phyloP scores from a whole-genome alignment of 2,113 vertebrate species.

The Gasterosteus aculeatus region DNA sequence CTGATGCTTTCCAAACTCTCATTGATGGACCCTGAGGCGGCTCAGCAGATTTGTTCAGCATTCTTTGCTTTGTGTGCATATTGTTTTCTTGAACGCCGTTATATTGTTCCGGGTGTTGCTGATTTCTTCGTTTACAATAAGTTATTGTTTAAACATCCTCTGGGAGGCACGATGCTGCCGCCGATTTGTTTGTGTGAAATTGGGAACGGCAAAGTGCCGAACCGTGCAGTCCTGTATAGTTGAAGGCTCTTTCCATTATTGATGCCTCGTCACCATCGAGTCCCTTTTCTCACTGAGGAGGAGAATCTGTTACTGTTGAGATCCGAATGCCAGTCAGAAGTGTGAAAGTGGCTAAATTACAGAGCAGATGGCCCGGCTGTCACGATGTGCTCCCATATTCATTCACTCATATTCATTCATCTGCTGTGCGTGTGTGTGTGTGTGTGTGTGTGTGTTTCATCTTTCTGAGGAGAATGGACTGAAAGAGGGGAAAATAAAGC shows the following conservation, averaged over 20 bases:
- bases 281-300: background rate
- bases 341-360: conserved; percentile 59
- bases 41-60: background rate
- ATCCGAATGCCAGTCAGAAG: conserved; percentile 51
- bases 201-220: background rate
- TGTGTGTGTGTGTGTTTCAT: background rate
- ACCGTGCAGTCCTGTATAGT: background rate
- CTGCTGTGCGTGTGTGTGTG: background rate
- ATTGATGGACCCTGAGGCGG: background rate
- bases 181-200: conserved; percentile 13
- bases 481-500: background rate
- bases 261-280: background rate
- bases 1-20: conserved; percentile 1
- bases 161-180: background rate
- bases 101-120: background rate
- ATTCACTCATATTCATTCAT: conserved; percentile 63
- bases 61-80: background rate
- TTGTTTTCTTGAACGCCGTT: background rate
- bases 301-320: conserved; percentile 43
- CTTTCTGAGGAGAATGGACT: background rate
- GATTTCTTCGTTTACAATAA: background rate
- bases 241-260: background rate
- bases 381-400: conserved; percentile 40
- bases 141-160: background rate
- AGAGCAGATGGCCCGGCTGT: conserved; percentile 62